These are phyloP conservation scores for Papilio elwesi DNA, from an alignment of 2,888 invertebrate species.

Conservation along the genomic window DNA sequence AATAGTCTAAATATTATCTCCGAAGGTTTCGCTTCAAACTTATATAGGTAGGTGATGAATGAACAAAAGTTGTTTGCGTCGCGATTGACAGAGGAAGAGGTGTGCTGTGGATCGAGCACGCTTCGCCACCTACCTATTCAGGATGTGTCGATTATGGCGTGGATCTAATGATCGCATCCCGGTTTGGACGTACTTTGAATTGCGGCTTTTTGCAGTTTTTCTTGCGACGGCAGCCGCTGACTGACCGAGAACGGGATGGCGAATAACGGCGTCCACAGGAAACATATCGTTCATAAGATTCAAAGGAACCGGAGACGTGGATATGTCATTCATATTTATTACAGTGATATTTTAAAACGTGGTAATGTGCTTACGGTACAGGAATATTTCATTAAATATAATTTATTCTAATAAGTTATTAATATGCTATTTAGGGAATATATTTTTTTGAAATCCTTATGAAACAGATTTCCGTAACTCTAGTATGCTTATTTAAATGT, in stretches of 20 bases:
- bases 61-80: conserved; percentile 60
- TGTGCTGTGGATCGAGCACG: conserved; percentile 64
- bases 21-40: conserved; percentile 7
- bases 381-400: neutral
- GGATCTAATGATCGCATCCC: conserved; percentile 80
- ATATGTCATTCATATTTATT: conserved; percentile 35
- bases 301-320: conserved; percentile 42
- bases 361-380: conserved; percentile 1
- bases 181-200: conserved; percentile 70
- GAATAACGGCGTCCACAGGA: conserved; percentile 74
- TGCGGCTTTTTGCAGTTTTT: conserved; percentile 73
- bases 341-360: conserved; percentile 4
- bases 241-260: conserved; percentile 73
- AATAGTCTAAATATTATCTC: neutral
- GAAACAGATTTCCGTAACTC: neutral
- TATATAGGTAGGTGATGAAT: conserved; percentile 61
- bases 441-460: neutral
- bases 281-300: conserved; percentile 52
- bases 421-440: neutral
- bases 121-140: conserved; percentile 79
- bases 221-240: conserved; percentile 62
- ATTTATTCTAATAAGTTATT: neutral
- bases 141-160: conserved; percentile 80
- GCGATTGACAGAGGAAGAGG: conserved; percentile 52
- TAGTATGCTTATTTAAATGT: neutral